Percentiles rank a stretch among this genome's conserved stretches.
These are phyloP conservation scores for Phalanger gymnotis DNA, from an alignment of 2,797 vertebrate species.

Conservation along the genomic window DNA sequence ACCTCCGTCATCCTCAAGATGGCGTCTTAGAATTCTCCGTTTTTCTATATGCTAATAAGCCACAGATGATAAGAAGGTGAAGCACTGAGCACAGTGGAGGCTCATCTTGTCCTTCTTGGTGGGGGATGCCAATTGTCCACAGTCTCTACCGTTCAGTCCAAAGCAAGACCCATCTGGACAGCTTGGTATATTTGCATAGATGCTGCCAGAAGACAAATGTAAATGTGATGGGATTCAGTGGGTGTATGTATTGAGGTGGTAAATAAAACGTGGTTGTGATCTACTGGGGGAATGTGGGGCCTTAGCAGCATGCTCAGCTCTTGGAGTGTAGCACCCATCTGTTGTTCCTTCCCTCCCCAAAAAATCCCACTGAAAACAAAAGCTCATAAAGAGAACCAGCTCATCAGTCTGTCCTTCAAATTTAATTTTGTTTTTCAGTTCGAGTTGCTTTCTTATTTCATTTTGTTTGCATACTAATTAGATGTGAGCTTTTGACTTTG, in stretches of 20 bases:
- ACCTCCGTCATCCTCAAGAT: not conserved
- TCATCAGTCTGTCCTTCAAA: slow-evolving; percentile 70
- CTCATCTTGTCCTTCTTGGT: not conserved
- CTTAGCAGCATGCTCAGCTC: not conserved
- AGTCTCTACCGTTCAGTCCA: not conserved
- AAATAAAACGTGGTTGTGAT: not conserved
- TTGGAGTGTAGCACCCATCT: not conserved
- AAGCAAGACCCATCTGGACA: not conserved
- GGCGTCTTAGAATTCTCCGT: not conserved
- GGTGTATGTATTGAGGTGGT: not conserved
- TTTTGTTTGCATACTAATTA: slow-evolving; percentile 85
- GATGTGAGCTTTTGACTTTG: slow-evolving; percentile 83
- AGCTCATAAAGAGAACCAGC: slow-evolving; percentile 64
- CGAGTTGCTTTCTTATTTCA: slow-evolving; percentile 71
- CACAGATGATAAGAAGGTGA: not conserved
- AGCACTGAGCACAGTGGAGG: not conserved
- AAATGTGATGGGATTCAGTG: not conserved
- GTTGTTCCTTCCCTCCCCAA: slow-evolving; percentile 5
- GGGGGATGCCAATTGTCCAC: not conserved
- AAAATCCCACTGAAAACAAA: slow-evolving; percentile 43
- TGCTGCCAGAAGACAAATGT: not conserved
- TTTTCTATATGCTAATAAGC: not conserved
- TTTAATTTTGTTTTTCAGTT: slow-evolving; percentile 80
- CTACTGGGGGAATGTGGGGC: not conserved
- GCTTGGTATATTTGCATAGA: not conserved